Evolutionary conservation across 1,140 invertebrate genomes (phyloP).

Genomic region (Scaptomyza montana): DNA sequence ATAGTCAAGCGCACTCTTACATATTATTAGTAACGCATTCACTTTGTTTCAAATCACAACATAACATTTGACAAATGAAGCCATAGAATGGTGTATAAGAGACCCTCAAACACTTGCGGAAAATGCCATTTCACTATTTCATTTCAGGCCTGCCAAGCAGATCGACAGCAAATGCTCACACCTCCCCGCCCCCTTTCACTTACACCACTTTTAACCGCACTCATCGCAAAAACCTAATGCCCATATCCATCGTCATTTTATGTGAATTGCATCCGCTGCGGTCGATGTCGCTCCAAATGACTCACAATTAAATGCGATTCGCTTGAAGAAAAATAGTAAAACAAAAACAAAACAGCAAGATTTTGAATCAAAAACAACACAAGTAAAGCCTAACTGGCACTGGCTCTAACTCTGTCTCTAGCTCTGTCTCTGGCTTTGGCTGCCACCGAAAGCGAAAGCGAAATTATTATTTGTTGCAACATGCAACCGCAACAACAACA

Average conservation of each 20-base stretch:
- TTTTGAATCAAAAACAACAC: not conserved
- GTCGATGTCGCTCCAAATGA: constrained; percentile 58
- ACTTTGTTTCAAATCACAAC: not conserved
- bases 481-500: constrained; percentile 67
- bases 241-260: constrained; percentile 7
- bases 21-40: not conserved
- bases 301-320: constrained; percentile 68
- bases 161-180: constrained; percentile 5
- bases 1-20: not conserved
- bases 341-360: not conserved
- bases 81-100: constrained; percentile 51
- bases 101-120: constrained; percentile 22
- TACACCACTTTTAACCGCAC: not conserved
- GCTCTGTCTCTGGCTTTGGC: constrained; percentile 16
- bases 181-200: not conserved
- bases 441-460: constrained; percentile 67
- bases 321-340: constrained; percentile 17
- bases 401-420: constrained; percentile 12
- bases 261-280: constrained; percentile 55
- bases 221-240: not conserved
- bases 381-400: constrained; percentile 34
- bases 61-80: constrained; percentile 43
- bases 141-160: constrained; percentile 16
- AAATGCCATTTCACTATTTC: constrained; percentile 30
- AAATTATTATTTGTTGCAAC: constrained; percentile 71